Percentiles rank a stretch among this genome's conserved stretches.
Conservation (phyloP, 2,113 vertebrate species). For the Odocoileus virginianus region DNA sequence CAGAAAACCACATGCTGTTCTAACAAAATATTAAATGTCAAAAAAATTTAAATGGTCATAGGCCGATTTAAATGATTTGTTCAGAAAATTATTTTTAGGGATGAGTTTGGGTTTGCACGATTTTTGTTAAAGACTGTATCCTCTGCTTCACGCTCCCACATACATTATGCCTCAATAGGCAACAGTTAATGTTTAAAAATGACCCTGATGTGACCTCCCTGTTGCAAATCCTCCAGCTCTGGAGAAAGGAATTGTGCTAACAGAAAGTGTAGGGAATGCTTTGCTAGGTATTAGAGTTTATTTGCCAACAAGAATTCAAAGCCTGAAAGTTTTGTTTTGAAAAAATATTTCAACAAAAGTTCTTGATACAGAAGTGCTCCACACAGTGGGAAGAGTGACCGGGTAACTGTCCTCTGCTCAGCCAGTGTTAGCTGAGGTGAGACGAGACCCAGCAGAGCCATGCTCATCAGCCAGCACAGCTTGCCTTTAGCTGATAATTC, state of each 20-base stretch:
- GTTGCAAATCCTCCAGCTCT: neutral
- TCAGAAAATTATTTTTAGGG: conserved; percentile 40
- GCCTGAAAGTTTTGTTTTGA: conserved; percentile 9
- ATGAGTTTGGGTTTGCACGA: conserved; percentile 48
- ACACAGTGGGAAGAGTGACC: neutral
- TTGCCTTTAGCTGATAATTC: neutral
- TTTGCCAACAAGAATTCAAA: conserved; percentile 30
- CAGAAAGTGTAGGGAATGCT: conserved; percentile 5
- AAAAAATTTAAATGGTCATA: conserved; percentile 56
- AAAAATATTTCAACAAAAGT: neutral
- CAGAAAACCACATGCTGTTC: conserved; percentile 7
- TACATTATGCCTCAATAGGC: neutral
- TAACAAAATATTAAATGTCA: conserved; percentile 53
- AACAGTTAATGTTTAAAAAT: conserved; percentile 16
- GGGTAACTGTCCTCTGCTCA: neutral
- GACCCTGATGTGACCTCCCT: neutral
- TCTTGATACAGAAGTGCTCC: conserved; percentile 15
- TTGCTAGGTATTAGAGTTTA: neutral
- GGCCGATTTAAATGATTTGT: neutral
- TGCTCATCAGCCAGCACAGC: neutral
- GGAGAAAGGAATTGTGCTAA: neutral
- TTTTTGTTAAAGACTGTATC: conserved; percentile 33
- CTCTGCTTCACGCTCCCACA: neutral
- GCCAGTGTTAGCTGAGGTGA: neutral
- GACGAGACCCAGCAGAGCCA: neutral